These are phyloP conservation scores for Drosophila kuntzei DNA, from an alignment of 2,888 invertebrate species.

Conservation along the genomic window DNA sequence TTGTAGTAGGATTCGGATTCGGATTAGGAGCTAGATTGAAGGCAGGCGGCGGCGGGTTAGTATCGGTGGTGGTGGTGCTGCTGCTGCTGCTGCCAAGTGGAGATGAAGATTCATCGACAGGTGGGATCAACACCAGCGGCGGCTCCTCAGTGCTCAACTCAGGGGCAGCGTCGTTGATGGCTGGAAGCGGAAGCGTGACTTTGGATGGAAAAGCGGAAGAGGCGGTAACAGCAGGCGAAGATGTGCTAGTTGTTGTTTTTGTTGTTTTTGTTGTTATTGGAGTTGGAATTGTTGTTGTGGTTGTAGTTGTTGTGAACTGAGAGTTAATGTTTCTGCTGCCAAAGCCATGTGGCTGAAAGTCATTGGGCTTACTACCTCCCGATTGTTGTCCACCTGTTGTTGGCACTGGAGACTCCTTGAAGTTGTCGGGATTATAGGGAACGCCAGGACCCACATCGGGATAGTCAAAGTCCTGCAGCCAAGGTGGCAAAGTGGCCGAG, in stretches of 20 bases:
- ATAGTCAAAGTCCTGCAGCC: constrained; percentile 83
- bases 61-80: constrained; percentile 7
- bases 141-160: constrained; percentile 62
- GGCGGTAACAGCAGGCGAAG: constrained; percentile 53
- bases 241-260: constrained; percentile 47
- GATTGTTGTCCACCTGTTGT: constrained; percentile 16
- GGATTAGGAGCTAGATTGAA: constrained; percentile 20
- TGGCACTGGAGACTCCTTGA: constrained; percentile 27
- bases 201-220: constrained; percentile 78
- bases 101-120: constrained; percentile 43
- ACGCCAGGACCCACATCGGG: constrained; percentile 84
- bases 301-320: constrained; percentile 20
- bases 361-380: constrained; percentile 62
- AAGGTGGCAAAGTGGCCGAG: constrained; percentile 81
- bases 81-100: constrained; percentile 25
- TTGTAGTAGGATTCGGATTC: constrained; percentile 65
- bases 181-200: constrained; percentile 78
- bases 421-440: constrained; percentile 73
- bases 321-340: constrained; percentile 14
- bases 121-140: constrained; percentile 72
- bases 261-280: constrained; percentile 30
- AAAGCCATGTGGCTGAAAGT: constrained; percentile 65
- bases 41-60: background rate
- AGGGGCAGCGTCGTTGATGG: constrained; percentile 32
- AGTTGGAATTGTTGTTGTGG: constrained; percentile 24